These are phyloP conservation scores for Microcebus murinus DNA, from an alignment of 2,113 vertebrate species.

Conservation along the genomic window DNA sequence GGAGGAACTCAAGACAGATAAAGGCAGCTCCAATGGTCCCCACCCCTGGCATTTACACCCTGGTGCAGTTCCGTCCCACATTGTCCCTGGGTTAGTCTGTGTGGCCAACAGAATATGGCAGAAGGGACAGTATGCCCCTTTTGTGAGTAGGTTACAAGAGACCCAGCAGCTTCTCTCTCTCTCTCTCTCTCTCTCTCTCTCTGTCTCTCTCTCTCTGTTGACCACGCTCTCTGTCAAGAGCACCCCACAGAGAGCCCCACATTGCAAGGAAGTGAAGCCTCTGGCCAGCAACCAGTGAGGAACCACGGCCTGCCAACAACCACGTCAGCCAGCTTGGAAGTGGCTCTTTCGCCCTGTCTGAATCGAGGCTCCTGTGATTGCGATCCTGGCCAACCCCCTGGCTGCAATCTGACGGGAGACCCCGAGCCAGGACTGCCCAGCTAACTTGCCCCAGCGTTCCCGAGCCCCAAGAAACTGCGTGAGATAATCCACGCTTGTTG, in stretches of 20 bases:
- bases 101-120: not conserved
- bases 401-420: not conserved
- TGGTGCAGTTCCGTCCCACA: not conserved
- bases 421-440: not conserved
- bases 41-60: not conserved
- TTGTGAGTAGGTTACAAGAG: not conserved
- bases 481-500: no score
- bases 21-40: not conserved
- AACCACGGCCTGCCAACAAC: not conserved
- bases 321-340: not conserved
- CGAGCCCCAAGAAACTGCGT: not conserved
- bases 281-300: not conserved
- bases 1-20: conserved; percentile 48
- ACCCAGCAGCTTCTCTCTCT: not conserved
- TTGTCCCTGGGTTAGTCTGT: not conserved
- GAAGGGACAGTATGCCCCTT: not conserved
- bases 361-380: not conserved
- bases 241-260: conserved; percentile 5
- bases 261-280: conserved; percentile 20
- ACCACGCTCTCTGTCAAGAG: not conserved
- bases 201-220: not conserved
- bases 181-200: not conserved
- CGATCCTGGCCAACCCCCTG: not conserved
- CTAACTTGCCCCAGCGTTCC: not conserved
- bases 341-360: not conserved